phyloP scores from a whole-genome alignment of 2,888 invertebrate species.

The Ganaspis brasiliensis region DNA sequence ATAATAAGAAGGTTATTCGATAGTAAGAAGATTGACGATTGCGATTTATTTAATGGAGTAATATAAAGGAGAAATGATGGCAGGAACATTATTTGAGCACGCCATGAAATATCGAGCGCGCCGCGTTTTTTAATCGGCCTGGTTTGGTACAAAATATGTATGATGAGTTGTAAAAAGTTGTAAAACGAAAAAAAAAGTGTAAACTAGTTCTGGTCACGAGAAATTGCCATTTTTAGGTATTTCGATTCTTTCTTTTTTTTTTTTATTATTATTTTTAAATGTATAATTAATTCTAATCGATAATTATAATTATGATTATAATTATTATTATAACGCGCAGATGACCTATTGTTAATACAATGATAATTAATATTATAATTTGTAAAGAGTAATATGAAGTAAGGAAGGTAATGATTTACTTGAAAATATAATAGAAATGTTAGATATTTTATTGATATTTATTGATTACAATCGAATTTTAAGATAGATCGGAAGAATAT shows the following conservation, averaged over 20 bases:
- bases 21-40: conserved; percentile 71
- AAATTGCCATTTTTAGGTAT: conserved; percentile 79
- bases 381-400: conserved; percentile 73
- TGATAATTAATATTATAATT: conserved; percentile 75
- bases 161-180: conserved; percentile 78
- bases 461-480: conserved; percentile 66
- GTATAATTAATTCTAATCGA: conserved; percentile 69
- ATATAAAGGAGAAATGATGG: conserved; percentile 77
- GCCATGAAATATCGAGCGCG: conserved; percentile 69
- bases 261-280: conserved; percentile 57
- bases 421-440: conserved; percentile 77
- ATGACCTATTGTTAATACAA: conserved; percentile 78
- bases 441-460: conserved; percentile 80
- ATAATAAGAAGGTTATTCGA: conserved; percentile 61
- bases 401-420: conserved; percentile 73
- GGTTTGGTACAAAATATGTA: conserved; percentile 80
- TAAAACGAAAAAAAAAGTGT: conserved; percentile 69
- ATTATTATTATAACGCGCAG: conserved; percentile 66
- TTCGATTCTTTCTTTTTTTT: conserved; percentile 67
- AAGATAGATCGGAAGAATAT: conserved; percentile 24
- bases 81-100: conserved; percentile 77
- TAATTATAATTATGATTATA: conserved; percentile 66
- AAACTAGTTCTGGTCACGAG: conserved; percentile 80
- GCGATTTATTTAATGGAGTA: conserved; percentile 78
- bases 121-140: conserved; percentile 78